phyloP scores from a whole-genome alignment of 2,888 invertebrate species.

The Philereme vetulata region DNA sequence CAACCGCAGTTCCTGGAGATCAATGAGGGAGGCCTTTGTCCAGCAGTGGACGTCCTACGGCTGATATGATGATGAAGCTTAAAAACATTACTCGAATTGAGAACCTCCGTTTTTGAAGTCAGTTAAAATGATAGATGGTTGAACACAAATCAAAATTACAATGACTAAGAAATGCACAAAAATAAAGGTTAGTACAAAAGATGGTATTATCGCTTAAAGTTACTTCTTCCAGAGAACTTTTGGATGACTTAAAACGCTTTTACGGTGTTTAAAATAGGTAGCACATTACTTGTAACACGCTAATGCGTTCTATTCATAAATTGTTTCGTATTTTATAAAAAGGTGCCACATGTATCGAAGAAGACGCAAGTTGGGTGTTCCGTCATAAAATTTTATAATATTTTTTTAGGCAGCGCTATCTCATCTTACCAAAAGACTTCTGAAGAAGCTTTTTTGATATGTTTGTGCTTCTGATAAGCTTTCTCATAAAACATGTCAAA shows the following conservation, averaged over 20 bases:
- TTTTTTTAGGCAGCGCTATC: constrained; percentile 64
- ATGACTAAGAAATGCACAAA: too few species aligned
- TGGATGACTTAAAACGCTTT: constrained; percentile 7
- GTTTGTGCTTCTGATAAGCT: constrained; percentile 66
- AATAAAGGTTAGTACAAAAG: too few species aligned
- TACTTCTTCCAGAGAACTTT: too few species aligned
- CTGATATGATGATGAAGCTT: too few species aligned
- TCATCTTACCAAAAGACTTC: constrained; percentile 61
- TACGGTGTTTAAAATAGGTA: constrained; percentile 25
- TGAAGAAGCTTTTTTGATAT: constrained; percentile 69
- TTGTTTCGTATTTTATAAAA: constrained; percentile 30
- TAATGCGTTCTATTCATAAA: constrained; percentile 37
- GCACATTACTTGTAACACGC: constrained; percentile 25
- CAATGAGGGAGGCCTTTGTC: too few species aligned
- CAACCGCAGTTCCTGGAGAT: too few species aligned
- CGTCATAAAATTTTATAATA: constrained; percentile 58
- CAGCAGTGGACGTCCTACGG: too few species aligned
- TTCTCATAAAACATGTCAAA: constrained; percentile 27
- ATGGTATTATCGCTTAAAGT: too few species aligned
- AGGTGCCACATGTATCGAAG: constrained; percentile 26
- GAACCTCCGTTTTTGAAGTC: too few species aligned
- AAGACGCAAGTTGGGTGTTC: constrained; percentile 56
- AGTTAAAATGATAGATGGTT: too few species aligned
- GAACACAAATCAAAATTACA: too few species aligned
- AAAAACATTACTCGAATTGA: too few species aligned